Evolutionary conservation across 2,113 vertebrate species (phyloP), one percentile per base, ranked within the genome.

Genomic region (Sapajus apella): DNA sequence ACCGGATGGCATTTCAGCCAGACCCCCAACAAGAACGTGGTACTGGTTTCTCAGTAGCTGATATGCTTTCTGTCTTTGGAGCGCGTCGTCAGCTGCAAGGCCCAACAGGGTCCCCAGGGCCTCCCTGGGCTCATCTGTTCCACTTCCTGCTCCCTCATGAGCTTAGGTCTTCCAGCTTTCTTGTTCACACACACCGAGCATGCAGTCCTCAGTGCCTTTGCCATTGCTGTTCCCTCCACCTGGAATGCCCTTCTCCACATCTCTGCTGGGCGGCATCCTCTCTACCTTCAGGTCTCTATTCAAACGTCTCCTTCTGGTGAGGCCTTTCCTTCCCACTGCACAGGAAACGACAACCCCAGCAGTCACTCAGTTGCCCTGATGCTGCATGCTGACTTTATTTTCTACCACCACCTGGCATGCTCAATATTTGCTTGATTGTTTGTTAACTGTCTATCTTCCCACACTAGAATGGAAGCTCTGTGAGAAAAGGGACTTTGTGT

Each of bases 51-150:
- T 83, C 72, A 21, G 8, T 14, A 21, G 20, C 27, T 0, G 5
- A 4, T 16, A 5, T 21, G 58, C 56, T 23, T 76, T 40, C 56
- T 50, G 8, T 18, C 73, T 23, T 0, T 8, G 47, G 40, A 45
- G 64, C 1, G 5, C 10, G 5, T 11, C 10, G 0, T n/a, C 81
- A 13, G 30, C 43, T 11, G n/a, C 2, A 21, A 13, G 18, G 14
- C 8, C 30, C 1, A 0, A 3, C 0, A 3, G 1, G 5, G 27
- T 35, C 18, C 25, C 45, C 20, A 1, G 47, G 37, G 17, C 8
- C 25, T 58, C 25, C 43, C 12, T 43, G 64, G 35, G 18, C 6
- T 37, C 16, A 8, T 2, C 37, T 45, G 21, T 30, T 58, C 20
- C n/a, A 30, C 5, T 10, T 12, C 40, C 68, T 45, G 12, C 20